Evolutionary conservation across 1,140 invertebrate genomes (phyloP), one percentile per base, ranked within the genome.

Genomic region (Lycorma delicatula): DNA sequence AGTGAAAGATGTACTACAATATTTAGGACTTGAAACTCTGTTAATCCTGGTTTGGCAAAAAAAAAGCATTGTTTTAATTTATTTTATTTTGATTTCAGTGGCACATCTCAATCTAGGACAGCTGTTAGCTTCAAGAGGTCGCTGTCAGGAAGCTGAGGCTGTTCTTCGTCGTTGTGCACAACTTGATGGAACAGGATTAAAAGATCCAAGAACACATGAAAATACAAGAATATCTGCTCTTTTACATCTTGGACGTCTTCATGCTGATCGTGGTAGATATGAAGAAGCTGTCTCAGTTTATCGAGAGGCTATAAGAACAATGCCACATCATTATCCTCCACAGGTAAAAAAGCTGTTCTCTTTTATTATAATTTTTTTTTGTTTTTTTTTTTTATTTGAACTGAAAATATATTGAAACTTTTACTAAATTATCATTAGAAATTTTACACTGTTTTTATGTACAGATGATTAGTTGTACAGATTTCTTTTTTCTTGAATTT

Each of bases 101-200:
- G 95, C 94, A 36, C 92, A 97, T 74, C 82, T 97, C 56, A 97
- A 97, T 70, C 79, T 97, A 65, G 95, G 92, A 1, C 85, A 92
- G 59, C 86, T 93, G 22, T 77, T 94, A 60, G 85, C 89, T 61
- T 81, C 87, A 7, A 77, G 89, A 48, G 92, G 91, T 11, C 77
- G 86, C 46, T 82, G 84, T 61, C 80, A 86, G 47, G 91, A 95
- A 68, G 94, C 93, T 11, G 85, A 86, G 29, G 81, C 85, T 61
- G 84, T 91, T 44, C 83, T 96, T 48, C 75, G 84, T 23, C 80
- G 87, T 50, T 94, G 91, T 62, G 82, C 89, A 6, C 81, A 83
- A 28, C 76, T 96, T 28, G 91, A 95, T 64, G 91, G 91, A 0
- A 80, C 84, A 1, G 85, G 87, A 2, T 79, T 97, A 3, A 90